Percentiles rank a stretch among this genome's conserved stretches.
Conservation (phyloP, 2,888 invertebrate species). For the Hetaerina titia region DNA sequence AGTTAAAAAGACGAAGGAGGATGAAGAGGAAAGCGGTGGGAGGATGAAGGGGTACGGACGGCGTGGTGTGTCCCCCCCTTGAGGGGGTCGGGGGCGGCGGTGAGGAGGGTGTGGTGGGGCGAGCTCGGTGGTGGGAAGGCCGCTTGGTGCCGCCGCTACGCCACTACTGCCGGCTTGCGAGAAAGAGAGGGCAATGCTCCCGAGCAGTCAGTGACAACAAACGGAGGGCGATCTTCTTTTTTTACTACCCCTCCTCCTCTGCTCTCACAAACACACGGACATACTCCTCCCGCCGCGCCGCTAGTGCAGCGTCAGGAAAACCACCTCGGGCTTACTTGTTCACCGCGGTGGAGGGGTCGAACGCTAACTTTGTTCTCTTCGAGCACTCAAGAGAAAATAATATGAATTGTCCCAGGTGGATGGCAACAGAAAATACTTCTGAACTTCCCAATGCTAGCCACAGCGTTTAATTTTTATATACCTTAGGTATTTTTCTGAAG, state of each 20-base stretch:
- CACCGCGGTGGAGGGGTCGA: background rate
- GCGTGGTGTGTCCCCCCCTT: background rate
- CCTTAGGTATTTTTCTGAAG: background rate
- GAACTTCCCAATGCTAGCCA: background rate
- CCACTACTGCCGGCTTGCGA: constrained; percentile 21
- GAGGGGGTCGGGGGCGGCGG: background rate
- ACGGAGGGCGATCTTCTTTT: constrained; percentile 19
- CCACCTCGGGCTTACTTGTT: background rate
- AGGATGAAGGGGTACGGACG: too few species aligned
- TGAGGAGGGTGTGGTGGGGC: background rate
- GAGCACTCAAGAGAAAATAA: background rate
- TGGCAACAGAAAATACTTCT: background rate
- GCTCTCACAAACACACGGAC: background rate
- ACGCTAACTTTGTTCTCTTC: background rate
- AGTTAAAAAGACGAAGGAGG: background rate
- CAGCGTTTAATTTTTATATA: background rate
- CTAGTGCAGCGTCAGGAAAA: constrained; percentile 27
- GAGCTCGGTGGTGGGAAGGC: background rate
- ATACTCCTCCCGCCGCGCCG: background rate
- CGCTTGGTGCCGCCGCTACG: background rate
- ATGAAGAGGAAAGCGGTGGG: background rate
- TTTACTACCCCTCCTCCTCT: background rate
- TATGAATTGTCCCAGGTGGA: background rate
- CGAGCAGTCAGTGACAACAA: constrained; percentile 35
- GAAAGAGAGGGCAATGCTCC: constrained; percentile 35